These are phyloP conservation scores for Phalacrocorax brasilianus DNA, from an alignment of 2,113 vertebrate species.

Conservation along the genomic window DNA sequence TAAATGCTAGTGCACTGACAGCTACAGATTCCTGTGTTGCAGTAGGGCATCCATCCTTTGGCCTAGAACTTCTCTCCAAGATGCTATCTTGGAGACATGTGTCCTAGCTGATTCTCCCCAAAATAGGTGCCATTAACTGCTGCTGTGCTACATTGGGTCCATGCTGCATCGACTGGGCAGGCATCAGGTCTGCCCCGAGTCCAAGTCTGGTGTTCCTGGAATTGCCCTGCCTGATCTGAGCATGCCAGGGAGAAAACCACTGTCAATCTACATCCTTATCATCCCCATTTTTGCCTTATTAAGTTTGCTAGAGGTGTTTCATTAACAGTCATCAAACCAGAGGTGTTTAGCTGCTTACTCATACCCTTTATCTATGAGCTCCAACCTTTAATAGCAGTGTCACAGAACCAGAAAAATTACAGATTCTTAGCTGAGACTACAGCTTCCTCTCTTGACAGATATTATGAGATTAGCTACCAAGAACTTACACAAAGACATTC, in stretches of 20 bases:
- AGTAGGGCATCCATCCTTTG: not conserved
- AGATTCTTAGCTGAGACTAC: not conserved
- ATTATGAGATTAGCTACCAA: rapidly evolving
- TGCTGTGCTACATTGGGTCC: rapidly evolving
- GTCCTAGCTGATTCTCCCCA: not conserved
- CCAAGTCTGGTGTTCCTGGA: not conserved
- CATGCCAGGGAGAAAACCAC: not conserved
- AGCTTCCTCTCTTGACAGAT: not conserved
- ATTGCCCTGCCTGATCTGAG: rapidly evolving
- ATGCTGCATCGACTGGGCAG: rapidly evolving
- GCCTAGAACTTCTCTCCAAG: not conserved
- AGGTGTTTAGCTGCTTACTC: not conserved
- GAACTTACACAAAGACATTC: not conserved
- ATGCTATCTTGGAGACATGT: not conserved
- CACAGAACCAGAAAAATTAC: not conserved
- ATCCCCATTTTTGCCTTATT: not conserved
- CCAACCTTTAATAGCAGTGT: not conserved
- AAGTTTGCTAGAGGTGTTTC: not conserved
- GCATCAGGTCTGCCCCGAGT: not conserved
- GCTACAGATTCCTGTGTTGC: not conserved
- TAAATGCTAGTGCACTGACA: not conserved
- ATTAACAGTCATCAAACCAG: not conserved
- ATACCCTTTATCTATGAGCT: not conserved
- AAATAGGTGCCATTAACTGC: rapidly evolving
- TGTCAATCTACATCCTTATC: not conserved